phyloP scores from a whole-genome alignment of 1,140 invertebrate genomes.

The Arion vulgaris region DNA sequence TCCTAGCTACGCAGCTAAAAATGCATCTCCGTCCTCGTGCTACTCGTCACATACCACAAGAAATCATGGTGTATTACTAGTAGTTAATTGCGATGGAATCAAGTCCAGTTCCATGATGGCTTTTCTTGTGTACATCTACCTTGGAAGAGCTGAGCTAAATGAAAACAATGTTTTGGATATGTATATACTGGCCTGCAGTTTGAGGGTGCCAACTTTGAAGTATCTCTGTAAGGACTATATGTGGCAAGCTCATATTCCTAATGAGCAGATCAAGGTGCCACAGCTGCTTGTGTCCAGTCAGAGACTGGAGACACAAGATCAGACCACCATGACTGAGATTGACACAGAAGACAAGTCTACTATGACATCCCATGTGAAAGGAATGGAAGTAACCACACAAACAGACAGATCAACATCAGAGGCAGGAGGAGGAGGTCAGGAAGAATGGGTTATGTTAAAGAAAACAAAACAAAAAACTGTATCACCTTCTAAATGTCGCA shows the following conservation, averaged over 20 bases:
- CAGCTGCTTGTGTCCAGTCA: conserved; percentile 37
- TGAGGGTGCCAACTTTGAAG: conserved; percentile 37
- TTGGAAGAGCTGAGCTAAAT: conserved; percentile 33
- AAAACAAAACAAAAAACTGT: conserved; percentile 41
- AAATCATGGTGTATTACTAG: conserved; percentile 19
- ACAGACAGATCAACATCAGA: conserved; percentile 31
- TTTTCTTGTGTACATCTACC: conserved; percentile 43
- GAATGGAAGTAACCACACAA: conserved; percentile 37
- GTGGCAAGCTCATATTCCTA: conserved; percentile 22
- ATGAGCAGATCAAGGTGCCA: conserved; percentile 31
- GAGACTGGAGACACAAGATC: conserved; percentile 36
- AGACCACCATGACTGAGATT: conserved; percentile 29
- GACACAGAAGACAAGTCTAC: conserved; percentile 12
- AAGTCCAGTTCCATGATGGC: conserved; percentile 39
- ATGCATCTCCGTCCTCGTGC: neutral
- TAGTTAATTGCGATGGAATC: conserved; percentile 39
- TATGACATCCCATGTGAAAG: neutral
- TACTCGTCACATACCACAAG: neutral
- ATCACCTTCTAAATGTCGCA: conserved; percentile 27
- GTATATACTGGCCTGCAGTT: conserved; percentile 41
- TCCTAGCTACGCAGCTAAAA: neutral
- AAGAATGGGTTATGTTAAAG: conserved; percentile 41
- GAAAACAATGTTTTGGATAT: conserved; percentile 36
- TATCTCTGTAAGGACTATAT: conserved; percentile 36
- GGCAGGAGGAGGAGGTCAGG: conserved; percentile 28